Conservation (phyloP, 2,113 vertebrate species). For the Dicerorhinus sumatrensis region DNA sequence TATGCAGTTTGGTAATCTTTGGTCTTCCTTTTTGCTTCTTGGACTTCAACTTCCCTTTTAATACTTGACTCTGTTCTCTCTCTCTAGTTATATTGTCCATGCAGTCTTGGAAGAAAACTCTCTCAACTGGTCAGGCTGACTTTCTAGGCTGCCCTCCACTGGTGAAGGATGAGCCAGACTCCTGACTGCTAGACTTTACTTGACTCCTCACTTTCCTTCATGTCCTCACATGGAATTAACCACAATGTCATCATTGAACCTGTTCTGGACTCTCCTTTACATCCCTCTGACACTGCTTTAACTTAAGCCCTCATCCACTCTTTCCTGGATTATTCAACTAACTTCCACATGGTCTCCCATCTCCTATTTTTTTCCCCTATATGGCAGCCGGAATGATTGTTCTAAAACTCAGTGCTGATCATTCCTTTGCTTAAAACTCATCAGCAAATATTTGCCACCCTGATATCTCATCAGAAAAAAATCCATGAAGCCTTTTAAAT, state of each 20-base stretch:
- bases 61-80: neutral
- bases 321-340: neutral
- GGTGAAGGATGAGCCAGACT: neutral
- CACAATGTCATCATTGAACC: neutral
- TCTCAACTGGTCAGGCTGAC: neutral
- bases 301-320: neutral
- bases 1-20: neutral
- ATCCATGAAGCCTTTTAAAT: slow-evolving; percentile 49
- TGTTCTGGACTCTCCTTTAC: neutral
- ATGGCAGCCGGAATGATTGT: neutral
- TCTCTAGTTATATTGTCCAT: neutral
- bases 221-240: neutral
- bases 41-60: neutral
- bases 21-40: neutral
- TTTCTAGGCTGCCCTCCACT: neutral
- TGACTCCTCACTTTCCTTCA: neutral
- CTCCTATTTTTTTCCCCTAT: neutral
- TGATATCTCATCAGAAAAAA: slow-evolving; percentile 46
- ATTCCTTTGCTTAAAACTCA: slow-evolving; percentile 49
- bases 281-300: neutral
- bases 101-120: slow-evolving; percentile 1
- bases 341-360: neutral
- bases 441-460: slow-evolving; percentile 54
- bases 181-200: neutral
- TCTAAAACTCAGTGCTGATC: neutral